phyloP scores from a whole-genome alignment of 2,797 vertebrate species.

The Sitta carolinensis region DNA sequence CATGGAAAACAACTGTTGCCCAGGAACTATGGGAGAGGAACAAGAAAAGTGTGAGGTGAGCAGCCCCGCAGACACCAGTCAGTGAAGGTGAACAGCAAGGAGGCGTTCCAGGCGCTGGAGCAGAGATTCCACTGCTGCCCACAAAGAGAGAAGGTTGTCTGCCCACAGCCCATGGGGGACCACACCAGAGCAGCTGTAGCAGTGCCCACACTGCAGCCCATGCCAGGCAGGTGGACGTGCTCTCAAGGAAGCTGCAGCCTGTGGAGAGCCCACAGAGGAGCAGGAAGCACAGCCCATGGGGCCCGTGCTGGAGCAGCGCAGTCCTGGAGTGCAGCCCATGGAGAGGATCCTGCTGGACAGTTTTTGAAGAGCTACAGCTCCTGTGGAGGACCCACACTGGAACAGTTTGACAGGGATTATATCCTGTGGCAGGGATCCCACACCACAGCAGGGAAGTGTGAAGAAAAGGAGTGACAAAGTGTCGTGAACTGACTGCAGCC shows the following conservation, averaged over 20 bases:
- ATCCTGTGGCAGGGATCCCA: rapidly evolving
- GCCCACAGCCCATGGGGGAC: background rate
- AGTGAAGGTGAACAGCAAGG: background rate
- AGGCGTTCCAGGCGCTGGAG: background rate
- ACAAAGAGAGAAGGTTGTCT: rapidly evolving
- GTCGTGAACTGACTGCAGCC: background rate
- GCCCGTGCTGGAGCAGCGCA: background rate
- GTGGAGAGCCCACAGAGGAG: background rate
- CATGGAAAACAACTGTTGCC: background rate
- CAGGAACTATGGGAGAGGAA: background rate
- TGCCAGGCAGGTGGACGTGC: background rate
- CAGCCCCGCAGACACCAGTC: background rate
- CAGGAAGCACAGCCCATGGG: background rate
- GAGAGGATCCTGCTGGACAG: too few relatives aligned
- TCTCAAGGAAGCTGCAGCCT: background rate
- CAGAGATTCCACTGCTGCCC: background rate
- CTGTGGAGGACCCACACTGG: background rate
- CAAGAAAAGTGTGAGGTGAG: background rate
- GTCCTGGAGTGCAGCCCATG: background rate
- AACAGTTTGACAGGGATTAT: background rate
- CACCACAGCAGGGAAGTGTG: background rate
- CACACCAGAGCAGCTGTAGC: background rate
- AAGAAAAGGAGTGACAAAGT: background rate
- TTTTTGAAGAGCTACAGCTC: background rate
- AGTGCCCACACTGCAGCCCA: background rate